Percentiles rank a stretch among this genome's conserved stretches.
Evolutionary conservation across 2,113 vertebrate genomes (phyloP).

Genomic region (Dicerorhinus sumatrensis): DNA sequence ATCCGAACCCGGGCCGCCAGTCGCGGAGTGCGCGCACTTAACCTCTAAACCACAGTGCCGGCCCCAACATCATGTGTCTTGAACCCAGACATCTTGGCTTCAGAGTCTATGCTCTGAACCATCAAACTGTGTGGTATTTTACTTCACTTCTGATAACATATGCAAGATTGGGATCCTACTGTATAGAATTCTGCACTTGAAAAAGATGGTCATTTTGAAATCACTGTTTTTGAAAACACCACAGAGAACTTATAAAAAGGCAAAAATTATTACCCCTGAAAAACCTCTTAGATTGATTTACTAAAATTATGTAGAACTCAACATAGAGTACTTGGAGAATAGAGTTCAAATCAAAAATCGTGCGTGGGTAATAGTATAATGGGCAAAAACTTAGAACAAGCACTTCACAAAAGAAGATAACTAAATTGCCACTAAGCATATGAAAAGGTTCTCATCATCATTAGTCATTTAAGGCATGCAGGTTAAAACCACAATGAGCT

Average conservation of each 20-base stretch:
- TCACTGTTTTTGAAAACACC: background rate
- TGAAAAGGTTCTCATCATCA: background rate
- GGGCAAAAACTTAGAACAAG: background rate
- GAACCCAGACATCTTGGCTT: conserved; percentile 2
- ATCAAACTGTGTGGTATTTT: background rate
- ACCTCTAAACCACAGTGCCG: no score
- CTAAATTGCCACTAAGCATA: background rate
- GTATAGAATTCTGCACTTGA: background rate
- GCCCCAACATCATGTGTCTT: background rate
- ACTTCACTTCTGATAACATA: conserved; percentile 32
- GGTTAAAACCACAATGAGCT: background rate
- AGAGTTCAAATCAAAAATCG: conserved; percentile 11
- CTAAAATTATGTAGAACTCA: conserved; percentile 45
- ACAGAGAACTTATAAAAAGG: conserved; percentile 6
- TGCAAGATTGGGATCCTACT: background rate
- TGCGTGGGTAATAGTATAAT: conserved; percentile 27
- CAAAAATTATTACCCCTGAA: background rate
- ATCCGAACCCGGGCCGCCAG: no score
- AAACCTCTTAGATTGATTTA: background rate
- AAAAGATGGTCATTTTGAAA: conserved; percentile 20
- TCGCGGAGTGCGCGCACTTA: no score
- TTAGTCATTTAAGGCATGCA: background rate
- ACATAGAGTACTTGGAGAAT: background rate
- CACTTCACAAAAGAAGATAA: background rate
- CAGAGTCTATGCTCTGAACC: background rate